These are phyloP conservation scores for Sebastolobus alascanus DNA, from an alignment of 2,797 vertebrate species.

Conservation along the genomic window DNA sequence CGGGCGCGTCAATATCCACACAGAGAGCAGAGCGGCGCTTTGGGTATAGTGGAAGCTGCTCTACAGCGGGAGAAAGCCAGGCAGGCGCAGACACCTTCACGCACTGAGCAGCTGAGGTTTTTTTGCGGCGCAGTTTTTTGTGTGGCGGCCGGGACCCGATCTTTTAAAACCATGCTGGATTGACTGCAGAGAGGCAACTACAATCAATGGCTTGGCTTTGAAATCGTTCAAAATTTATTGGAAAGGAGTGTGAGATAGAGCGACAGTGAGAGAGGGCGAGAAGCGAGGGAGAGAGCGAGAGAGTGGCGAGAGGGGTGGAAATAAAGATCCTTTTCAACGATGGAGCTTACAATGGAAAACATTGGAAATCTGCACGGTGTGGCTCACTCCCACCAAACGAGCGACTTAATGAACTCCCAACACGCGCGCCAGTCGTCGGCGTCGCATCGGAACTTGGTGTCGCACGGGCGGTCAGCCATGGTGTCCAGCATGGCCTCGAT, in stretches of 20 bases:
- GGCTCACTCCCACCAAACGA: slow-evolving; percentile 91
- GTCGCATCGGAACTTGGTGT: slow-evolving; percentile 93
- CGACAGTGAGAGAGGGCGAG: slow-evolving; percentile 75
- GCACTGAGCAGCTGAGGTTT: slow-evolving; percentile 65
- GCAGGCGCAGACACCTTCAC: slow-evolving; percentile 76
- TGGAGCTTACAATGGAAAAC: slow-evolving; percentile 98
- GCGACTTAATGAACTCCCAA: slow-evolving; percentile 92
- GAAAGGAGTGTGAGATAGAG: slow-evolving; percentile 83
- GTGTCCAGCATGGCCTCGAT: slow-evolving; percentile 97
- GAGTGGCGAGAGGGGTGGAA: slow-evolving; percentile 80
- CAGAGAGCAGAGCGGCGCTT: slow-evolving; percentile 73
- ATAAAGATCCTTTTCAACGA: slow-evolving; percentile 85
- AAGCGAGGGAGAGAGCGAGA: slow-evolving; percentile 72
- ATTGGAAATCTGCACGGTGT: slow-evolving; percentile 94
- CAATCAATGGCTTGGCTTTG: slow-evolving; percentile 90
- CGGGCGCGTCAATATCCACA: slow-evolving; percentile 81
- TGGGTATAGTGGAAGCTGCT: slow-evolving; percentile 78
- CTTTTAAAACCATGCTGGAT: slow-evolving; percentile 87
- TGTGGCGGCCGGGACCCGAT: slow-evolving; percentile 68
- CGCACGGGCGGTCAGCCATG: slow-evolving; percentile 93
- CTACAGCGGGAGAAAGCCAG: slow-evolving; percentile 71
- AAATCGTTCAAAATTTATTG: slow-evolving; percentile 90
- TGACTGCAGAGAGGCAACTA: slow-evolving; percentile 85
- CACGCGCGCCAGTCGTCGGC: slow-evolving; percentile 89
- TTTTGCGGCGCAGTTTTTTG: slow-evolving; percentile 63